phyloP scores from a whole-genome alignment of 2,797 vertebrate species.

The Thamnophis elegans region DNA sequence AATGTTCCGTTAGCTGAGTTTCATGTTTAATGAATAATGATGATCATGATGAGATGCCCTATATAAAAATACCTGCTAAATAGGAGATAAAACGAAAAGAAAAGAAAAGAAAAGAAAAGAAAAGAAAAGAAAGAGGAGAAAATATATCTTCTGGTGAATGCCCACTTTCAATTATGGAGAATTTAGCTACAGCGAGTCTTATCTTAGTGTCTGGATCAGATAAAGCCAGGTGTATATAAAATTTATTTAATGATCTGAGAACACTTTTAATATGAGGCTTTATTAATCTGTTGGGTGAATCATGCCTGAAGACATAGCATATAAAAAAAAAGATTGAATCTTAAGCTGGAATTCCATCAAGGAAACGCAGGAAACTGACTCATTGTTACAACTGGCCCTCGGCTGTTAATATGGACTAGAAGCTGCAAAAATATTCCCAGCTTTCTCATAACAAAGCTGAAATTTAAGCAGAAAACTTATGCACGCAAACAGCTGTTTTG shows the following conservation, averaged over 20 bases:
- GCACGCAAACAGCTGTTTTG: not conserved
- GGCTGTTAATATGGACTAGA: not conserved
- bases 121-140: not conserved
- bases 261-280: not conserved
- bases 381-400: not conserved
- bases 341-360: not conserved
- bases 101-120: not conserved
- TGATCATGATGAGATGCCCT: not conserved
- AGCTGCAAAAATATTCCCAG: not conserved
- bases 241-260: not conserved
- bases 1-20: no score
- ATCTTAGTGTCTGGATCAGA: not conserved
- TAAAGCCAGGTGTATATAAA: not conserved
- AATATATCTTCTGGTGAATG: not conserved
- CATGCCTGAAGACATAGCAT: not conserved
- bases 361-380: not conserved
- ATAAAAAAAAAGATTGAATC: not conserved
- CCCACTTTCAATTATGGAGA: not conserved
- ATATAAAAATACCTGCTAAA: not conserved
- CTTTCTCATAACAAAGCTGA: not conserved
- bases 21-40: no score
- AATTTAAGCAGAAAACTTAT: not conserved
- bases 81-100: not conserved
- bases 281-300: not conserved
- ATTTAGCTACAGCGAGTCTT: not conserved